Percentiles rank a stretch among this genome's conserved stretches.
These are phyloP conservation scores for Zaprionus camerounensis DNA, from an alignment of 1,140 invertebrate species.

Conservation along the genomic window DNA sequence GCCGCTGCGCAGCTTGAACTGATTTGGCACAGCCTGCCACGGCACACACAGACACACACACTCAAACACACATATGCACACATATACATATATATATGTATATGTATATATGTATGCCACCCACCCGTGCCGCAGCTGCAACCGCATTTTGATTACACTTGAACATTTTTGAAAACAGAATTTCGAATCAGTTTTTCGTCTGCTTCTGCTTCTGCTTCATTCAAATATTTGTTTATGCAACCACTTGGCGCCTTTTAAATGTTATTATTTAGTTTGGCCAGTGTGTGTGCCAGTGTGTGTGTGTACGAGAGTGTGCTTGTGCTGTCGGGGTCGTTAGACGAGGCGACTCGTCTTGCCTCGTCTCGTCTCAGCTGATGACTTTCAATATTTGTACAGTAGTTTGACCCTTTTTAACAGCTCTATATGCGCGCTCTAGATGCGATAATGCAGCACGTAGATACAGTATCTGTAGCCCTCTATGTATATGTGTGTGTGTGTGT, in stretches of 20 bases:
- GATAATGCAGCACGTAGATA: slow-evolving; percentile 56
- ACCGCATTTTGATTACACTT: slow-evolving; percentile 47
- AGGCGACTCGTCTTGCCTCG: slow-evolving; percentile 18
- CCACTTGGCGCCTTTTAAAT: slow-evolving; percentile 84
- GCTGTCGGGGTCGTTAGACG: slow-evolving; percentile 46
- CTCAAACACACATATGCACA: background rate
- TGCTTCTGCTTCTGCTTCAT: slow-evolving; percentile 10
- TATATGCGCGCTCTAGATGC: slow-evolving; percentile 47
- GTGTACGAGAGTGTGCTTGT: slow-evolving; percentile 17
- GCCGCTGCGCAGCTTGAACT: slow-evolving; percentile 61
- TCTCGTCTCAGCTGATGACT: slow-evolving; percentile 55
- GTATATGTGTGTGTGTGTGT: background rate
- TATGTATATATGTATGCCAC: slow-evolving; percentile 14
- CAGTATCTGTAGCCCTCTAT: slow-evolving; percentile 34
- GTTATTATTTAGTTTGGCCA: slow-evolving; percentile 80
- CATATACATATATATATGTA: too few relatives aligned
- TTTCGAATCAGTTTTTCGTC: slow-evolving; percentile 27
- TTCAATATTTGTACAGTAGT: slow-evolving; percentile 77
- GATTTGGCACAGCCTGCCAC: slow-evolving; percentile 64
- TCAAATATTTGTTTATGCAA: slow-evolving; percentile 83
- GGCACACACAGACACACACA: background rate
- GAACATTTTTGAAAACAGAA: slow-evolving; percentile 25
- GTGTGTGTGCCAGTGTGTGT: slow-evolving; percentile 13
- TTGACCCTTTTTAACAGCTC: slow-evolving; percentile 80
- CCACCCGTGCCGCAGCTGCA: slow-evolving; percentile 41